Conservation (phyloP, 2,113 vertebrate species). For the Anthoscopus minutus region DNA sequence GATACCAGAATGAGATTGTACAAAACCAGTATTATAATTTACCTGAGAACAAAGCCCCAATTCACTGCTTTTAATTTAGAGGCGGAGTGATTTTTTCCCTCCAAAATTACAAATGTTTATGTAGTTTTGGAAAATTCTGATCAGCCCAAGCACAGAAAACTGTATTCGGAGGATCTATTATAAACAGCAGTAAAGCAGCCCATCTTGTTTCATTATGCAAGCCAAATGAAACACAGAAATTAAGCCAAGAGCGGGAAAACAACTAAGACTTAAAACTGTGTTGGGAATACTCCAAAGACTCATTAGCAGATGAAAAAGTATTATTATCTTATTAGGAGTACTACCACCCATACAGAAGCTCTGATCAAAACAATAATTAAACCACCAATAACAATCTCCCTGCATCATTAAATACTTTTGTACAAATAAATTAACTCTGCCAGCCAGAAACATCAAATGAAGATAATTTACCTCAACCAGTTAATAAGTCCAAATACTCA, state of each 20-base stretch:
- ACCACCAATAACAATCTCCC: constrained; percentile 47
- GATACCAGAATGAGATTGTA: neutral
- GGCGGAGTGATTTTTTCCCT: neutral
- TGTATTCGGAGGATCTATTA: neutral
- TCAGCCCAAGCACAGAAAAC: neutral
- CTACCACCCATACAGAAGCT: constrained; percentile 52
- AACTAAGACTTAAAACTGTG: constrained; percentile 45
- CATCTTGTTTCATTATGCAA: neutral
- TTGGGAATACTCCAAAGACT: constrained; percentile 59
- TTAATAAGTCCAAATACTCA: neutral
- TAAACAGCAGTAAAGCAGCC: neutral
- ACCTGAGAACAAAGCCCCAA: neutral
- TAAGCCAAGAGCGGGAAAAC: constrained; percentile 28
- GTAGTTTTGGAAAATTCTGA: neutral
- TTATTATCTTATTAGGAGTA: constrained; percentile 63
- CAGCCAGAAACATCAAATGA: constrained; percentile 45
- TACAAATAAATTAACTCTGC: constrained; percentile 56
- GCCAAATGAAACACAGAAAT: constrained; percentile 40
- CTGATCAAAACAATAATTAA: constrained; percentile 65
- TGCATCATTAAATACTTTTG: constrained; percentile 54
- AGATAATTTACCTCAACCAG: constrained; percentile 35
- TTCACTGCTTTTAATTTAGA: neutral
- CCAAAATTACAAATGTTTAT: neutral
- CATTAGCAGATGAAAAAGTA: constrained; percentile 63
- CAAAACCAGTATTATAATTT: neutral